Evolutionary conservation across 2,113 vertebrate genomes (phyloP), one percentile per base, ranked within the genome.

Genomic region (Acanthochromis polyacanthus): DNA sequence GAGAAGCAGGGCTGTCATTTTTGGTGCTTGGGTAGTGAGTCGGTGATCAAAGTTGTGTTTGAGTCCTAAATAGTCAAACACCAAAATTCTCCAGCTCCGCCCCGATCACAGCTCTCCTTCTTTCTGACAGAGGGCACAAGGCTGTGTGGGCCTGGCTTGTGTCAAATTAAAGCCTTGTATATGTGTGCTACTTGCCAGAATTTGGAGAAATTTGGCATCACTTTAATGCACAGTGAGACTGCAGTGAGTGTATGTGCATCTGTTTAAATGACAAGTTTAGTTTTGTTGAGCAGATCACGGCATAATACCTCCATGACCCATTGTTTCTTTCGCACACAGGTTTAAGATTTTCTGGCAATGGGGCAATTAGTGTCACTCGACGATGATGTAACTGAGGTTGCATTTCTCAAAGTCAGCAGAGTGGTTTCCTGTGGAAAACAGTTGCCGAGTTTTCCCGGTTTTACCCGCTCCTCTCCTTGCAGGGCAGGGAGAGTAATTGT

Each of bases 341-440:
- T 80, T 68, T 36, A 60, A 66, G 71, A 50, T 36, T 66, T 58
- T 82, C 12, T 80, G 56, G 22, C 38, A 71, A 52, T 46, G 28
- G 19, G 28, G 58, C 55, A 55, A 23, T 40, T 43, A 30, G 4
- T 66, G 19, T 80, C 71, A 82, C 61, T 82, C 60, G 16, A 69
- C 67, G 57, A 68, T 89, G 87, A 89, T 75, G 58, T 82, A 91
- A 84, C 68, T 64, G 53, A 20, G 9, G 25, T 45, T 86, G 79
- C 71, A 66, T 85, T 88, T 85, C 68, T 86, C 62, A 0, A 50
- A 70, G 78, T 91, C 83, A 89, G 73, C 75, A 64, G 58, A 68
- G 65, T 12, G 43, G 55, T 67, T 75, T 90, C 78, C 75, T 83
- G 72, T 88, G 84, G 70, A 75, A 86, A 77, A 66, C 62, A 12